phyloP scores from a whole-genome alignment of 2,797 vertebrate genomes.

The Amazona finschi region DNA sequence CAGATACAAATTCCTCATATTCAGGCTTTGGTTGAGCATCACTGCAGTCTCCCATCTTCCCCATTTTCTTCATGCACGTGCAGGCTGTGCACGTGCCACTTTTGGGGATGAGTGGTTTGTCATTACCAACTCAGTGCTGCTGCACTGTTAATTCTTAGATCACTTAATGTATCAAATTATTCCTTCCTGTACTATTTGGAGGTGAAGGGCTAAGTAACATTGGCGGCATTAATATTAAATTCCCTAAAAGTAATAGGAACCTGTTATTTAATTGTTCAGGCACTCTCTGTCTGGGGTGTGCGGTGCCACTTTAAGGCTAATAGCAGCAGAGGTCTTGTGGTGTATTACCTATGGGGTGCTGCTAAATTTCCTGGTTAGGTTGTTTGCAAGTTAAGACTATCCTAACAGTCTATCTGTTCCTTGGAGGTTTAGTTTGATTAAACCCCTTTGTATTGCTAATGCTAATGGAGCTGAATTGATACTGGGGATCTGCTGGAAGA shows the following conservation, averaged over 20 bases:
- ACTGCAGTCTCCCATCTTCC: background rate
- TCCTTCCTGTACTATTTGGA: constrained; percentile 46
- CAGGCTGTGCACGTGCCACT: background rate
- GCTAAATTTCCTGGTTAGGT: background rate
- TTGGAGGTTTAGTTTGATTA: constrained; percentile 31
- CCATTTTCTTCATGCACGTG: background rate
- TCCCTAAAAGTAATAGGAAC: constrained; percentile 12
- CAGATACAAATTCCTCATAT: background rate
- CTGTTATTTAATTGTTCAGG: constrained; percentile 47
- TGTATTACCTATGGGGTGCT: background rate
- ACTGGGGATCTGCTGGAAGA: background rate
- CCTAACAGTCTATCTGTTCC: background rate
- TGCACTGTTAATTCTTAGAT: constrained; percentile 24
- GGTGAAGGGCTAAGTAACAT: background rate
- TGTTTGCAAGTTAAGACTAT: background rate
- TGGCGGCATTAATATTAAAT: constrained; percentile 18
- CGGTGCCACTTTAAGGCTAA: background rate
- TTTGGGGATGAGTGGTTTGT: background rate
- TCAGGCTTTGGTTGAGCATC: background rate
- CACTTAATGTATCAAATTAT: background rate
- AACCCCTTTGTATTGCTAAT: constrained; percentile 18
- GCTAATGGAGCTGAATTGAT: background rate
- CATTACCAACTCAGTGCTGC: constrained; percentile 26
- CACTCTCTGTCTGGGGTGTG: background rate
- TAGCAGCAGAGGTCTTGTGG: background rate